Evolutionary conservation across 2,888 invertebrate genomes (phyloP).

Genomic region (Alviniconcha strummeri): DNA sequence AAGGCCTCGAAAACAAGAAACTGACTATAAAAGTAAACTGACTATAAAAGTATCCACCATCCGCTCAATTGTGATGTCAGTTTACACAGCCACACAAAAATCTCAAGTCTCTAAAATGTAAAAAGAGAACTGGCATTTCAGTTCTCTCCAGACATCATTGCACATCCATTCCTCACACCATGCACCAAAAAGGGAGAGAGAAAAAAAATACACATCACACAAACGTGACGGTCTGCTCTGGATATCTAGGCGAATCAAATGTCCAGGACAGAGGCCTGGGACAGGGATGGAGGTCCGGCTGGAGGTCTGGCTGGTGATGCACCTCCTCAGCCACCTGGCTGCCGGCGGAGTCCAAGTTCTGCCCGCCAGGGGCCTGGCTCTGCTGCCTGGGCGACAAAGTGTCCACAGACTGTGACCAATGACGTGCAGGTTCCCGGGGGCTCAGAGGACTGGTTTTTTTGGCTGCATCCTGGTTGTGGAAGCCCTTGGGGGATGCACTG

Average conservation of each 20-base stretch:
- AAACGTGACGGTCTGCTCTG: slow-evolving; percentile 30
- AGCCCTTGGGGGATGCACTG: background rate
- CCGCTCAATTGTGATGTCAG: too few species aligned
- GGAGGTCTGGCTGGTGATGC: background rate
- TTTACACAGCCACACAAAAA: too few species aligned
- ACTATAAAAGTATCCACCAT: too few species aligned
- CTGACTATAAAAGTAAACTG: too few species aligned
- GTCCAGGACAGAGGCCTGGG: background rate
- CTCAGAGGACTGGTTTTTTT: background rate
- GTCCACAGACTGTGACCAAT: background rate
- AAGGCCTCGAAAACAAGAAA: too few species aligned
- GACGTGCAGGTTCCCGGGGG: background rate
- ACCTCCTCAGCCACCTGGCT: slow-evolving; percentile 19
- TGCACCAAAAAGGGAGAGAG: too few species aligned
- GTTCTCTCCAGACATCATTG: too few species aligned
- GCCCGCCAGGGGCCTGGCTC: background rate
- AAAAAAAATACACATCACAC: background rate
- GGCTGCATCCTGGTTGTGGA: background rate
- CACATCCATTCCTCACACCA: too few species aligned
- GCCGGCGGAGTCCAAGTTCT: background rate
- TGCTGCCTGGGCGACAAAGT: background rate
- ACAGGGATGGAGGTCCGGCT: background rate
- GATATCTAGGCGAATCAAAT: background rate
- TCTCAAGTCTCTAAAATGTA: too few species aligned
- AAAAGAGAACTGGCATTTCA: too few species aligned